A percentile compares a stretch with the other conserved stretches of the same genome.
phyloP scores from a whole-genome alignment of 2,797 vertebrate genomes.

The Neostethus bicornis region DNA sequence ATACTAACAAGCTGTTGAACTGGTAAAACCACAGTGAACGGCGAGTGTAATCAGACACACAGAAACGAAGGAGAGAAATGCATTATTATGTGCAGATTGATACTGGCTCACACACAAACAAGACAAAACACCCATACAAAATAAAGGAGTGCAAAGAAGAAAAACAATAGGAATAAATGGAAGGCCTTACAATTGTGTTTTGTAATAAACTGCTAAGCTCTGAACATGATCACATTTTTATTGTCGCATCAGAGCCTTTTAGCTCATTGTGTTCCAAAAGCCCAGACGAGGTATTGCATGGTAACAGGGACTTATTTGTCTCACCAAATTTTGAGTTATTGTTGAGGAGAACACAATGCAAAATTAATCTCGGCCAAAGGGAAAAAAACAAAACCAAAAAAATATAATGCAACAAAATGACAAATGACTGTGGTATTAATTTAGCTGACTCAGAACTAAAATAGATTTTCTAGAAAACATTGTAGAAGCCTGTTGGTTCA shows the following conservation, averaged over 20 bases:
- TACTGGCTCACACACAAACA: not conserved
- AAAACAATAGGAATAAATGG: not conserved
- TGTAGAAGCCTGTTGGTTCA: not conserved
- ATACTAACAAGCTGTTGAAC: too few species aligned
- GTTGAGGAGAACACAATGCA: not conserved
- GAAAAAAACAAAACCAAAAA: not conserved
- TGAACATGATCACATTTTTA: slow-evolving; percentile 3
- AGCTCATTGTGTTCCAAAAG: not conserved
- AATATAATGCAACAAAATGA: too few species aligned
- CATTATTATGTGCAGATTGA: not conserved
- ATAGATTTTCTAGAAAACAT: not conserved
- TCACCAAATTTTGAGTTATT: not conserved
- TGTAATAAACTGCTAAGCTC: slow-evolving; percentile 2
- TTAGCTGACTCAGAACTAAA: slow-evolving; percentile 16
- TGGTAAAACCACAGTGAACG: too few species aligned
- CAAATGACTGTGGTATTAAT: slow-evolving; percentile 1
- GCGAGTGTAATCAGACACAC: too few species aligned
- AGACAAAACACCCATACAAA: not conserved
- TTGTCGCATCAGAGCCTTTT: slow-evolving; percentile 10
- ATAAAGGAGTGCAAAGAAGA: not conserved
- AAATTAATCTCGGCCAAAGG: not conserved
- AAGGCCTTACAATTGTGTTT: slow-evolving; percentile 1
- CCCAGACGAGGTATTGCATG: not conserved
- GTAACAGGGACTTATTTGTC: not conserved
- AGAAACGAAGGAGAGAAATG: not conserved